Conservation (phyloP, 1,140 invertebrate species). For the Drosophila burlai region DNA sequence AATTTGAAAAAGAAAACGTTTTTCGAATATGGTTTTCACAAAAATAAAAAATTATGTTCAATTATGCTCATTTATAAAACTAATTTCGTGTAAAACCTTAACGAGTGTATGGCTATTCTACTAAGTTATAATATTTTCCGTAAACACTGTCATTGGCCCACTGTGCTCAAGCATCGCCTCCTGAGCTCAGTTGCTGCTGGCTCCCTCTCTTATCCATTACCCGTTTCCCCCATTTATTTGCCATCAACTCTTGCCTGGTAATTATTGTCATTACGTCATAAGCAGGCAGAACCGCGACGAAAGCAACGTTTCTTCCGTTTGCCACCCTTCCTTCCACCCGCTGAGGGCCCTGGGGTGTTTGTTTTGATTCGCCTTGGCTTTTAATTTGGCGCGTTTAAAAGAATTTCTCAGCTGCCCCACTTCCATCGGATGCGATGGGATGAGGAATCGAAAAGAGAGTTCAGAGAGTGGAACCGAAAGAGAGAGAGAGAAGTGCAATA, state of each 20-base stretch:
- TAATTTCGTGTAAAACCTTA: not conserved
- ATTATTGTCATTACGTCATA: slow-evolving; percentile 77
- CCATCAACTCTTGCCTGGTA: slow-evolving; percentile 35
- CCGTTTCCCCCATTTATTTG: slow-evolving; percentile 22
- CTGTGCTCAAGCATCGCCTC: not conserved
- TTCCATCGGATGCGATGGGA: not conserved
- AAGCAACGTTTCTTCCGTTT: slow-evolving; percentile 12
- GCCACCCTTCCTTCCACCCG: not conserved
- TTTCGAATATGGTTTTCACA: no score
- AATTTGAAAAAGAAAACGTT: no score
- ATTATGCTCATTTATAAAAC: no score
- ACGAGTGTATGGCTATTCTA: no score
- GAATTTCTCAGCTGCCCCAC: slow-evolving; percentile 21
- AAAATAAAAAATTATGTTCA: no score
- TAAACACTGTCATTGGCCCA: not conserved
- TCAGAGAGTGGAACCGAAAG: not conserved
- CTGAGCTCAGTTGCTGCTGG: slow-evolving; percentile 6
- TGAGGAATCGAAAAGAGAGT: slow-evolving; percentile 1
- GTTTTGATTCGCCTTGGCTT: slow-evolving; percentile 50
- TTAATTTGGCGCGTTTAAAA: slow-evolving; percentile 32
- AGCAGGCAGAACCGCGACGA: slow-evolving; percentile 47
- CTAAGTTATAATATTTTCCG: no score
- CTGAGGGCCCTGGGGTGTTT: slow-evolving; percentile 30
- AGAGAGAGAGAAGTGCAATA: slow-evolving; percentile 11
- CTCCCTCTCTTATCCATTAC: slow-evolving; percentile 5